Percentiles rank a stretch among this genome's conserved stretches.
Conservation (phyloP, 2,888 invertebrate genomes). For the Lasius platythorax region DNA sequence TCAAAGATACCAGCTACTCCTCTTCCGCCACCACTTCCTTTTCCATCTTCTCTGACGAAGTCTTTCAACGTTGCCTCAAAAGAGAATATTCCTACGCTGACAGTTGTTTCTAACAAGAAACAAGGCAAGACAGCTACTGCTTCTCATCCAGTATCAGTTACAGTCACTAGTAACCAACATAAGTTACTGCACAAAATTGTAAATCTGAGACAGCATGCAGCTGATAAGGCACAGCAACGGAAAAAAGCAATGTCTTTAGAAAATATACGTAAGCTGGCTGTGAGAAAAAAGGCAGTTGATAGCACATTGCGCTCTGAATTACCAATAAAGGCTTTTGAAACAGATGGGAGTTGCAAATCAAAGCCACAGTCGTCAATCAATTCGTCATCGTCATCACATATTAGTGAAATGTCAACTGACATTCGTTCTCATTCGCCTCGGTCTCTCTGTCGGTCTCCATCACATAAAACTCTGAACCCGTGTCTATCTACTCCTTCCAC, state of each 20-base stretch:
- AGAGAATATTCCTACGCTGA: background rate
- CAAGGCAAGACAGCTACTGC: background rate
- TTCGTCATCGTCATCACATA: background rate
- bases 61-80: background rate
- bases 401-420: background rate
- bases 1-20: background rate
- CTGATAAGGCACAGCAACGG: background rate
- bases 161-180: background rate
- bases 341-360: background rate
- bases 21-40: background rate
- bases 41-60: background rate
- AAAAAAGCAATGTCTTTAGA: slow-evolving; percentile 7
- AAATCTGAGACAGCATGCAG: background rate
- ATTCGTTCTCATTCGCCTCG: background rate
- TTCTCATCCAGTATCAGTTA: background rate
- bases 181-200: slow-evolving; percentile 3
- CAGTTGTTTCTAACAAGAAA: background rate
- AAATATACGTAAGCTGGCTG: background rate
- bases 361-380: background rate
- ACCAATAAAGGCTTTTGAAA: background rate
- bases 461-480: background rate
- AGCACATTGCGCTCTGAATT: background rate
- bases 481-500: background rate
- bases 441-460: background rate
- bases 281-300: background rate